These are phyloP conservation scores for Bergia sp. DNA, from an alignment of 92 coral and sea anemone genomes.

Conservation along the genomic window DNA sequence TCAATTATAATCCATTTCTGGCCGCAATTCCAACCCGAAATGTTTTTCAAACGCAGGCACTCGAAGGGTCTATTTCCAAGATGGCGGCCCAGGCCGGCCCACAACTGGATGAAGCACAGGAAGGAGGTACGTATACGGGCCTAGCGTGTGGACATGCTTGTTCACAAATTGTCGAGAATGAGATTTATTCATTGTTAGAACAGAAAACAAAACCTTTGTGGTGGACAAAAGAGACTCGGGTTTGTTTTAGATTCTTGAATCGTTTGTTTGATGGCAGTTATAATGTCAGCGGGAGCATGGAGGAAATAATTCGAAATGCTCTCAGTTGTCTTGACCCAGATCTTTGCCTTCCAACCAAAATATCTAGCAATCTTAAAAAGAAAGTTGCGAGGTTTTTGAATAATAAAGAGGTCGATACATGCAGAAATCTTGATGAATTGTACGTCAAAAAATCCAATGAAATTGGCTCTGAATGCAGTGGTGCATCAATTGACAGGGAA, in stretches of 20 bases:
- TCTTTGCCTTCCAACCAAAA: constrained; percentile 38
- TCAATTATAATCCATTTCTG: background rate
- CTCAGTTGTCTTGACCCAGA: constrained; percentile 26
- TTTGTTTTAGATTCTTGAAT: constrained; percentile 31
- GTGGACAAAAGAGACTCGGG: constrained; percentile 39
- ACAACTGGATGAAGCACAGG: background rate
- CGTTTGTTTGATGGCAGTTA: constrained; percentile 21
- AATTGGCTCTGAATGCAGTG: constrained; percentile 26
- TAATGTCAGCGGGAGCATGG: constrained; percentile 27
- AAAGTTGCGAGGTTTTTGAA: constrained; percentile 25
- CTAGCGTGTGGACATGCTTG: constrained; percentile 31
- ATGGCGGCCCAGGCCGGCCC: constrained; percentile 4
- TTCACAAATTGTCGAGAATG: constrained; percentile 26
- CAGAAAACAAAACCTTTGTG: constrained; percentile 13
- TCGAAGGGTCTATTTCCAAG: background rate
- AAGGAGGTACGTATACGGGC: background rate
- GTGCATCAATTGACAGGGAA: background rate
- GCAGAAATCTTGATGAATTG: constrained; percentile 16
- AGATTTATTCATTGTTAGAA: constrained; percentile 36
- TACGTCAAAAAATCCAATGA: background rate
- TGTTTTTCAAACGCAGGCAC: constrained; percentile 20
- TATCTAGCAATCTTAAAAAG: constrained; percentile 35
- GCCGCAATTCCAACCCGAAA: background rate
- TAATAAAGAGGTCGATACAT: background rate
- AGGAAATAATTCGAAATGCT: constrained; percentile 35